Evolutionary conservation across 2,113 vertebrate genomes (phyloP), one percentile per base, ranked within the genome.

Genomic region (Barnardius zonarius): DNA sequence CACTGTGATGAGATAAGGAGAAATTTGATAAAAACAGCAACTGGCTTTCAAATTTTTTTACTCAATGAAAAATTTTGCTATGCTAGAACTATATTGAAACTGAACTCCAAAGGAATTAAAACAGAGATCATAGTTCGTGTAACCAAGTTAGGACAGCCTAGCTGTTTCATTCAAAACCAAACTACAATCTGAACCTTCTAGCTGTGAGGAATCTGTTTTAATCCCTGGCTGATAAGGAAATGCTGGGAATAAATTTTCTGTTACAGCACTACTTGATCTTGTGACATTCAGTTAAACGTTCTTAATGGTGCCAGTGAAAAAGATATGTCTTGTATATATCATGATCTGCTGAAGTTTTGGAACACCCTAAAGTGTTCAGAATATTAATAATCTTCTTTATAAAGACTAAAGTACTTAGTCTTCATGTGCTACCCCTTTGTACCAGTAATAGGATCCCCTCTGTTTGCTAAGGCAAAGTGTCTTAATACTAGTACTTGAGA

Each of bases 31-130:
- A 64, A 92, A 44, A 18, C 1, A 1, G 13, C 6, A 8, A 70
- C 6, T 59, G 5, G 16, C 19, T 74, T 68, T 90, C 46, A 69
- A 90, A 69, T 66, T 52, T 19, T 84, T 68, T 75, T 49, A 88
- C 9, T 51, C 3, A 1, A 23, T 1, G 1, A 74, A 6, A 63
- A 46, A 46, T 27, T 70, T 61, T 70, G 9, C 17, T 22, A 0
- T 54, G 15, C 30, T 41, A 59, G 25, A 74, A 66, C 35, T 66
- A 28, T 9, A 39, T 7, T 63, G 51, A 75, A 92, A 78, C 7
- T 17, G n/a, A 81, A 77, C 63, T 75, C 7, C 46, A 86, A 67
- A 72, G 54, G 27, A 55, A 69, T 5, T 17, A 70, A 57, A 66
- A 0, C 9, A 77, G 19, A 61, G 14, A 33, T 70, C 31, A 37